Base-by-base conservation (phyloP, 1,140 invertebrate species). In the Drosophila mojavensis region DNA sequence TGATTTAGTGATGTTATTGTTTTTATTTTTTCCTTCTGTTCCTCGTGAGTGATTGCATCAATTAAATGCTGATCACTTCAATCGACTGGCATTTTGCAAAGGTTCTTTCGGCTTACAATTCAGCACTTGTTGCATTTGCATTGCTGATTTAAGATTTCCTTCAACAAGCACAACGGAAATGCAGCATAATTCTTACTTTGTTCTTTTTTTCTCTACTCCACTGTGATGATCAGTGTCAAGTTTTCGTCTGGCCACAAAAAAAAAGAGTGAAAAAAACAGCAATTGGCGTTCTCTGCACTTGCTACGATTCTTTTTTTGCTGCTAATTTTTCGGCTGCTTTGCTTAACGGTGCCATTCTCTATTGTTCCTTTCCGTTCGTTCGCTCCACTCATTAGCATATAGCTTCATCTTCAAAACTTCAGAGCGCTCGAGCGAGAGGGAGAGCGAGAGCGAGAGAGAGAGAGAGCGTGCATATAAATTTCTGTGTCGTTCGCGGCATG, bases 161-260 rank as follows among this genome's bases (percentile, higher is more conserved):
- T 79, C 56, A 67, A 79, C 73, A 72, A 66, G 24, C 33, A 51
- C 15, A 67, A 61, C 84, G 84, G 84, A 88, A 84, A 89, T 89
- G 84, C 80, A 89, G 75, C 80, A 78, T 89, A 88, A 89, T 84
- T 88, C 84, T 89, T 60, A 48, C 63, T 59, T 54, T 55, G 76
- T 82, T 70, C 36, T 39, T 39, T 11, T 59, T 75, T 62, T 79
- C 6, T 33, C 33, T 33, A 78, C 65, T 66, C 70, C 54, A 74
- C 64, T 79, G 78, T 81, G 88, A 90, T 90, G 88, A 91, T 91
- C 88, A 91, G 88, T 91, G 88, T 91, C 88, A 91, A 91, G 89
- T 91, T 91, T 91, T 91, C 78, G 69, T 80, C 80, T 88, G 62
- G 58, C 55, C 51, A 89, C 80, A 26, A 26, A 20, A 59, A 59